Evolutionary conservation across 1,140 invertebrate genomes (phyloP), one percentile per base, ranked within the genome.

Genomic region (Magallana gigas): DNA sequence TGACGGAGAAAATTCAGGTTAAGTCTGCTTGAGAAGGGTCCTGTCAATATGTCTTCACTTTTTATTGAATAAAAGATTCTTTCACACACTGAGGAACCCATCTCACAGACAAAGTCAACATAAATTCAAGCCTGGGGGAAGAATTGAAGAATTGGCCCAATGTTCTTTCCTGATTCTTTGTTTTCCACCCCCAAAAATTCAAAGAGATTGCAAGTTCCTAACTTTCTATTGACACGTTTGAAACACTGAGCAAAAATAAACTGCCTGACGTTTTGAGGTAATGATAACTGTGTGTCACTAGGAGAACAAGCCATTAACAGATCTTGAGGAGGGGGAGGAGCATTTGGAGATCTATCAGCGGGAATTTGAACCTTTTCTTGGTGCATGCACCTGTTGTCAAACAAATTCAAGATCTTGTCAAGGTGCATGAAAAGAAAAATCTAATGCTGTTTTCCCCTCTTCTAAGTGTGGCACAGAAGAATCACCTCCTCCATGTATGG

Each of bases 1-100:
- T 29, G 68, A 76, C 68, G 23, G 68, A 76, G 68, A 76, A 76
- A 76, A 76, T 76, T 76, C 68, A 71, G 68, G 68, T 71, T 71
- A 71, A 71, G 68, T 71, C 68, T 76, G 8, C 23, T 76, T 23
- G 23, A 76, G 68, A 76, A 76, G 68, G 68, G 23, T 62, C 68
- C 68, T 76, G 68, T 76, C 68, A 76, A 76, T 76, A 4, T 12
- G 68, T 76, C 68, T 76, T 76, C 68, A 76, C 68, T 76, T 76
- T 62, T 29, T 76, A 76, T 76, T 76, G 68, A 76, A 76, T 8
- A 36, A 76, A 76, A 71, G 36, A 76, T 76, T 76, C 68, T 76
- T 23, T 76, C 18, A 76, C 68, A 76, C 68, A 76, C 36, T 76
- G 23, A 48, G 23, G 68, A 29, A 76, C 23, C 23, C 18, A 36